Evolutionary conservation across 2,888 invertebrate genomes (phyloP).

Genomic region (Apotomis capreana): DNA sequence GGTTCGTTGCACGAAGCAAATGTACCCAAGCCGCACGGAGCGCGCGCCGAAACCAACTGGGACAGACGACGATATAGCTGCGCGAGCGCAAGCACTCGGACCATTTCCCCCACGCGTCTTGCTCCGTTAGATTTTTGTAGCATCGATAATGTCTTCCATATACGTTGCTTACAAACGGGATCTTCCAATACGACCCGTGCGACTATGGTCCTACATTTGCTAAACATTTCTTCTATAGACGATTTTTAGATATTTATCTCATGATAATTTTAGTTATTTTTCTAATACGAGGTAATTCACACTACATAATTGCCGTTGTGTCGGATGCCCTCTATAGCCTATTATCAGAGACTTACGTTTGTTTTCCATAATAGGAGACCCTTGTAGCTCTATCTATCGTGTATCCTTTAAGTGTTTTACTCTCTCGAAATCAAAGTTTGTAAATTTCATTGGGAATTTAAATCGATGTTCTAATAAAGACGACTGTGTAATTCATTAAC

Average conservation of each 20-base stretch:
- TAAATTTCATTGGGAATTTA: constrained; percentile 20
- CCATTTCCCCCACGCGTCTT: constrained; percentile 82
- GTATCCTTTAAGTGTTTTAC: too few relatives aligned
- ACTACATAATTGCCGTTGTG: too few relatives aligned
- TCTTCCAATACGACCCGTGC: constrained; percentile 6
- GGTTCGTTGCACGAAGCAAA: constrained; percentile 60
- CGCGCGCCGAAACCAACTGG: constrained; percentile 82
- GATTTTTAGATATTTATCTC: too few relatives aligned
- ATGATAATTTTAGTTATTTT: too few relatives aligned
- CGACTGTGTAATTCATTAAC: constrained; percentile 30
- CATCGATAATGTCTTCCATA: constrained; percentile 54
- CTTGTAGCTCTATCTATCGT: too few relatives aligned
- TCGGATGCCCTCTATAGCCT: too few relatives aligned
- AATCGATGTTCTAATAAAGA: constrained; percentile 19
- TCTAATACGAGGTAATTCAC: too few relatives aligned
- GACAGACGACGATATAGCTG: constrained; percentile 78
- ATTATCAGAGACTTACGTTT: too few relatives aligned
- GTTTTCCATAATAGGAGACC: too few relatives aligned
- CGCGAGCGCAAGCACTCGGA: constrained; percentile 77
- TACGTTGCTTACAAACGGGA: constrained; percentile 45
- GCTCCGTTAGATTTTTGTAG: constrained; percentile 74
- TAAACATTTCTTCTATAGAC: not conserved
- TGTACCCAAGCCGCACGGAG: constrained; percentile 70
- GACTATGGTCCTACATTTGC: not conserved
- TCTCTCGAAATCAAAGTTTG: too few relatives aligned